These are phyloP conservation scores for Chloroclysta siterata DNA, from an alignment of 2,888 invertebrate species.

Conservation along the genomic window DNA sequence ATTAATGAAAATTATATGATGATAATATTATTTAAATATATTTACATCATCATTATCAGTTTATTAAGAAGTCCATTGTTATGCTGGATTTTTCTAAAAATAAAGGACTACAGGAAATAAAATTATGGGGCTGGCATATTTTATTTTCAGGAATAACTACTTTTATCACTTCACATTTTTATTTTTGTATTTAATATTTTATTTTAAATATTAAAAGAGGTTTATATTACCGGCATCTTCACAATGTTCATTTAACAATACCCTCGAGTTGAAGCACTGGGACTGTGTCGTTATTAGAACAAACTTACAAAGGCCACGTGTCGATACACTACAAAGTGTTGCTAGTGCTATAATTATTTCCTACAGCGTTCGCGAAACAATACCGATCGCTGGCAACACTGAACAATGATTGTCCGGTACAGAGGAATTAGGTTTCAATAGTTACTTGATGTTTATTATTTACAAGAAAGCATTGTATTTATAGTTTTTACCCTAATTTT, in stretches of 20 bases:
- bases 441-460: slow-evolving; percentile 27
- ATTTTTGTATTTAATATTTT: background rate
- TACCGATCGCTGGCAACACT: slow-evolving; percentile 64
- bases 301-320: slow-evolving; percentile 58
- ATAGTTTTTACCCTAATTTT: no score
- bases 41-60: no score
- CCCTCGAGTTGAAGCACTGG: slow-evolving; percentile 21
- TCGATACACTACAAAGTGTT: slow-evolving; percentile 68
- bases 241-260: slow-evolving; percentile 23
- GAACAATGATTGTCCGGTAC: slow-evolving; percentile 62
- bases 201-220: background rate
- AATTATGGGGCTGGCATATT: no score
- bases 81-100: no score
- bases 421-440: slow-evolving; percentile 50
- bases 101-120: no score
- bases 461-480: background rate
- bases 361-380: slow-evolving; percentile 72
- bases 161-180: no score
- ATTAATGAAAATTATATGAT: no score
- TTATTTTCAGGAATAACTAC: no score
- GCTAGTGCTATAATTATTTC: slow-evolving; percentile 80
- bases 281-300: slow-evolving; percentile 23
- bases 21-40: no score
- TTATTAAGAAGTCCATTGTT: no score
- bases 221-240: background rate